phyloP scores from a whole-genome alignment of 2,888 invertebrate species.

The Heliconius erato region DNA sequence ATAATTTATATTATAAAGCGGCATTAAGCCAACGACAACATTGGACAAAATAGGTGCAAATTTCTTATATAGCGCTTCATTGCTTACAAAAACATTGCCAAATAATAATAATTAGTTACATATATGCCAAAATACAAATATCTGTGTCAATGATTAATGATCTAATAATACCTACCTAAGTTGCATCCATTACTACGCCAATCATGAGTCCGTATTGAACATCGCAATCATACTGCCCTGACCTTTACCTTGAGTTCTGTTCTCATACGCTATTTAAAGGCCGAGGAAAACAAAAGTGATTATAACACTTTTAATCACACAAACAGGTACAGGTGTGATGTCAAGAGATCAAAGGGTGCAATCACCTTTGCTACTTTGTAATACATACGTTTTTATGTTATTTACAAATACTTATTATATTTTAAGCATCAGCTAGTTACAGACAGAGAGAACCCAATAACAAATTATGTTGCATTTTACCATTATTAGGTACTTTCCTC shows the following conservation, averaged over 20 bases:
- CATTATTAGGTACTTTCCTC: too few relatives aligned
- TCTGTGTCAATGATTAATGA: constrained; percentile 47
- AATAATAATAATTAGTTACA: constrained; percentile 33
- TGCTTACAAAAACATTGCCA: constrained; percentile 41
- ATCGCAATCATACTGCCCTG: constrained; percentile 36
- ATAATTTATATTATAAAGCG: not conserved
- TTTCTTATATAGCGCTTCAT: constrained; percentile 28
- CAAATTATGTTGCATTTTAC: not conserved
- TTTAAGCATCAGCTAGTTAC: not conserved
- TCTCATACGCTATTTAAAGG: constrained; percentile 22
- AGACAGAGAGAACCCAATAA: not conserved
- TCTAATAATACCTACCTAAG: constrained; percentile 38
- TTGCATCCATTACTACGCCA: constrained; percentile 22
- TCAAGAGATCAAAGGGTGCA: not conserved
- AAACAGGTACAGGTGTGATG: not conserved
- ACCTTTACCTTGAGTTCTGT: constrained; percentile 44
- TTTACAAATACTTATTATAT: not conserved
- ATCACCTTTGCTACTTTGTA: not conserved
- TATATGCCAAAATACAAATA: constrained; percentile 47
- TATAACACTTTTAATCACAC: constrained; percentile 22
- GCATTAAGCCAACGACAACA: constrained; percentile 1
- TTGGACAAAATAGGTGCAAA: constrained; percentile 1
- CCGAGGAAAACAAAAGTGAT: constrained; percentile 42
- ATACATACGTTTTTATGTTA: not conserved
- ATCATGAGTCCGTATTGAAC: constrained; percentile 35